These are phyloP conservation scores for Scelioninae gen. 2 DNA, from an alignment of 2,888 invertebrate genomes.

Conservation along the genomic window DNA sequence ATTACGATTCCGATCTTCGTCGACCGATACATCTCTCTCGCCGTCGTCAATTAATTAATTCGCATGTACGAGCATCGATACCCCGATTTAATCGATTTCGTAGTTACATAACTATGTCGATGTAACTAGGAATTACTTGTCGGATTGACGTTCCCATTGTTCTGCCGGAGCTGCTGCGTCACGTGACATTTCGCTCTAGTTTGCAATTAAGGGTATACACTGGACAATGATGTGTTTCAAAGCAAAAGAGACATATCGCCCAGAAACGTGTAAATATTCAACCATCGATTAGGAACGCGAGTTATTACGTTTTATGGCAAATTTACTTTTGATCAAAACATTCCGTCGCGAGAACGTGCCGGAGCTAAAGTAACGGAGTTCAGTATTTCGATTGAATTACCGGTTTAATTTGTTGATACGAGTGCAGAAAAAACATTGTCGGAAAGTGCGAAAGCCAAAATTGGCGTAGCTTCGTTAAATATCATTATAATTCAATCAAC, in stretches of 20 bases:
- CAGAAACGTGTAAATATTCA: neutral
- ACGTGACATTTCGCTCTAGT: constrained; percentile 47
- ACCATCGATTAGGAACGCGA: constrained; percentile 21
- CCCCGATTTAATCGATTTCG: constrained; percentile 48
- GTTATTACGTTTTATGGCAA: constrained; percentile 17
- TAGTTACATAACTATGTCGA: constrained; percentile 43
- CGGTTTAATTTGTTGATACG: too few species aligned
- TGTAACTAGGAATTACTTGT: constrained; percentile 47
- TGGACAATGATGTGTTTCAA: constrained; percentile 28
- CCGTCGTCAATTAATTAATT: too few species aligned
- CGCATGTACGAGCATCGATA: constrained; percentile 11
- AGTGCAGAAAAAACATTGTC: too few species aligned
- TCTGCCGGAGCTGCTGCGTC: constrained; percentile 24
- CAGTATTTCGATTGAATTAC: too few species aligned
- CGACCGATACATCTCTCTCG: constrained; percentile 27
- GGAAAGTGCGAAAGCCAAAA: too few species aligned
- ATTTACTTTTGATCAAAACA: constrained; percentile 28
- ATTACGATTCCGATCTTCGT: constrained; percentile 45
- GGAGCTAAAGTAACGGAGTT: too few species aligned
- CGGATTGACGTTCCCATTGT: constrained; percentile 45
- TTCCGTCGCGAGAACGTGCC: too few species aligned
- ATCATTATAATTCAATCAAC: too few species aligned
- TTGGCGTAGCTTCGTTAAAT: too few species aligned
- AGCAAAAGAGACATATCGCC: constrained; percentile 6
- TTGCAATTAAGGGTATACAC: constrained; percentile 46